phyloP scores from a whole-genome alignment of 2,113 vertebrate genomes.

The Malurus elegans region DNA sequence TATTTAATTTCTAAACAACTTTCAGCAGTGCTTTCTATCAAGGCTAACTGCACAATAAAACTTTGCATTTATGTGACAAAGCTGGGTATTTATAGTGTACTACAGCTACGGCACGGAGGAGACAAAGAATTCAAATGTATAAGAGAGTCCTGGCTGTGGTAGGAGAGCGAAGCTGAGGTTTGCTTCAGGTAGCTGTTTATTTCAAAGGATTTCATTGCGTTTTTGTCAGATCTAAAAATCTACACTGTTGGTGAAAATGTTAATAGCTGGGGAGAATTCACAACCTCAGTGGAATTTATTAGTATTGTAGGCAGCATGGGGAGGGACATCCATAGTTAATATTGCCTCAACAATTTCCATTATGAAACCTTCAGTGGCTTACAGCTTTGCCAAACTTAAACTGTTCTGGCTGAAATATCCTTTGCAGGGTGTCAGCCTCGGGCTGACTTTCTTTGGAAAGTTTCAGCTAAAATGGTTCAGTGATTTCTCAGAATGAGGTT shows the following conservation, averaged over 20 bases:
- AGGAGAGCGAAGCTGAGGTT: not conserved
- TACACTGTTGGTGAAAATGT: not conserved
- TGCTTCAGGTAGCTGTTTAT: constrained; percentile 60
- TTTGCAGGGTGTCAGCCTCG: constrained; percentile 60
- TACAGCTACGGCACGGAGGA: constrained; percentile 40
- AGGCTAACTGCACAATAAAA: constrained; percentile 83
- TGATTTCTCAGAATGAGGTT: constrained; percentile 59
- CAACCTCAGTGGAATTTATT: constrained; percentile 52
- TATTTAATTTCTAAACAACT: constrained; percentile 86
- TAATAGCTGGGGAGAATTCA: constrained; percentile 56
- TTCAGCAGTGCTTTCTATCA: constrained; percentile 81
- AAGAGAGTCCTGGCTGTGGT: constrained; percentile 30
- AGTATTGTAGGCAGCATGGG: constrained; percentile 45
- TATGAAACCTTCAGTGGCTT: constrained; percentile 65
- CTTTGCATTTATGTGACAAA: constrained; percentile 79
- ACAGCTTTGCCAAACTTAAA: constrained; percentile 65
- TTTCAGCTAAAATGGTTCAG: constrained; percentile 59
- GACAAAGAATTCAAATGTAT: constrained; percentile 71
- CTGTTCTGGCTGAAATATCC: constrained; percentile 62
- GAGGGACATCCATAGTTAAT: constrained; percentile 60
- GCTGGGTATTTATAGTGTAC: constrained; percentile 71
- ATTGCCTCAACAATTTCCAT: constrained; percentile 67
- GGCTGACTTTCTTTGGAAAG: constrained; percentile 66
- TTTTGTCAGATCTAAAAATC: constrained; percentile 47
- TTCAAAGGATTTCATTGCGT: constrained; percentile 49